Evolutionary conservation across 2,888 invertebrate genomes (phyloP), one percentile per base, ranked within the genome.

Genomic region (Platerodrilus igneus): DNA sequence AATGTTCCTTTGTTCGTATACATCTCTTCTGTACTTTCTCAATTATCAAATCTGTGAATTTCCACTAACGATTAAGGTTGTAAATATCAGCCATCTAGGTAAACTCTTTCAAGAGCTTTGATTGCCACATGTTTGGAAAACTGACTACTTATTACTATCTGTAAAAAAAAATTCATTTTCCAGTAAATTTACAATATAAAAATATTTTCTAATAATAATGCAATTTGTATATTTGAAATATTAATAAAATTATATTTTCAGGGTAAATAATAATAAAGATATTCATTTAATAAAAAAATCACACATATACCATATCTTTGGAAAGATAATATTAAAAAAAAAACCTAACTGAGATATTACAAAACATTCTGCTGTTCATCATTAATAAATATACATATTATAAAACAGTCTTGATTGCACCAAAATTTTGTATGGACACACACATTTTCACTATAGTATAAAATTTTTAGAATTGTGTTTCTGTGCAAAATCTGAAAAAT

Each of bases 331-430:
- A 49, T 50, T 50, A 45, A 52, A 51, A 39, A 41, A 45, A 38
- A 36, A 49, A 49, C 47, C 41, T 44, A 49, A 38, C 22, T 47
- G 20, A 20, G 20, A 16, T 35, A 25, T 31, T 18, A 30, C 14
- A 27, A 41, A 42, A 25, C 32, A 22, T 29, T 33, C 8, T 21
- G 18, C 39, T 15, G 10, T 17, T 27, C 14, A 29, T 27, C 28
- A 29, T 40, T 27, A 32, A 41, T 41, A 42, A 29, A 20, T 22
- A 10, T 28, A 34, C 18, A 30, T 39, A 45, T 45, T 58, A 56
- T 50, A 61, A 59, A 63, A 62, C 66, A 66, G 66, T 67, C 66
- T 67, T 66, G 50, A 68, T 67, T 68, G 66, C 67, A 68, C 66
- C 63, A 61, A 61, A 59, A 50, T 40, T 45, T 48, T 48, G 38